Base-by-base conservation (phyloP, 2,888 invertebrate species). In the Cartodere bifasciata region DNA sequence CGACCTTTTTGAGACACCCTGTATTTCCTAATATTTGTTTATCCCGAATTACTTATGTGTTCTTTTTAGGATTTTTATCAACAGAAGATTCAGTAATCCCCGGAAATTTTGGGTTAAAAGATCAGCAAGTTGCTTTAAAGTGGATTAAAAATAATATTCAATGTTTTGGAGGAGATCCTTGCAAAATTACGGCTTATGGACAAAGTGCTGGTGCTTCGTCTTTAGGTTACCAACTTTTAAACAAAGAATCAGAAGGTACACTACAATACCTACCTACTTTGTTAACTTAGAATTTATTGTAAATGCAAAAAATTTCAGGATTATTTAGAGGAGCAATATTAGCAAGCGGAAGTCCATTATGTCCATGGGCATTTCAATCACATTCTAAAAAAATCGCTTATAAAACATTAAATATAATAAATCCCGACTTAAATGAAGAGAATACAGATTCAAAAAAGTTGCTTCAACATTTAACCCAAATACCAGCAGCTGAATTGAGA, bases 371-470 rank as follows among this genome's bases (percentile, higher is more conserved):
- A 7, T 20, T 20, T 6, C 20, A 20, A n/a, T 20, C 6, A 7
- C n/a, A 20, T n/a, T n/a, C 20, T n/a, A 20, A n/a, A n/a, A 20
- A 20, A 20, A n/a, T 20, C n/a, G 20, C 20, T 6, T 20, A 20
- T 20, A n/a, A 20, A n/a, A n/a, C 20, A 7, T 6, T n/a, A 20
- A 20, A n/a, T 7, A 20, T 7, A 20, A 20, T 20, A 20, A 20
- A n/a, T 20, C n/a, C n/a, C n/a, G 9, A 6, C 6, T 6, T 20
- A 7, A 20, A 20, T 7, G 20, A 20, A n/a, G 20, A n/a, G 7
- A 20, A 20, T 7, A 7, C n/a, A 20, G 6, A 6, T n/a, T 20
- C 20, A 6, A 20, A 20, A n/a, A 6, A 20, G 20, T n/a, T 20
- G n/a, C n/a, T n/a, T n/a, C n/a, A n/a, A n/a, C n/a, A n/a, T n/a